Base-by-base conservation (phyloP, 53 echinoderm and acorn worm species). In the Temnopleurus reevesii region DNA sequence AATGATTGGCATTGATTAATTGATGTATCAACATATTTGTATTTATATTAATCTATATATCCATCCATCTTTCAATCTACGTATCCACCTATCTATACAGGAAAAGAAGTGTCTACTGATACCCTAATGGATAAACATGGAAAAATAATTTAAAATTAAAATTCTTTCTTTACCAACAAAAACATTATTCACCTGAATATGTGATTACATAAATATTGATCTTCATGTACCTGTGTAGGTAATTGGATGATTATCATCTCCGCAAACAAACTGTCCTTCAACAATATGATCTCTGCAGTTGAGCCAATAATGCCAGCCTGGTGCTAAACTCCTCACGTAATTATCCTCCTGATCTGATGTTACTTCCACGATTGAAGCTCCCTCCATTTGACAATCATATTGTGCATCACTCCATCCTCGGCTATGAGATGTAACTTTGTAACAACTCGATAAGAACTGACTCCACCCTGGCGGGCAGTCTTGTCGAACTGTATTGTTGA, bases 381-480 rank as follows among this genome's bases (percentile, higher is more conserved):
- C 65, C 0, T 34, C 33, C 4, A 5, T 35, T 65, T 65, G 34
- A 65, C 65, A 65, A 5, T 33, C 35, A 34, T 15, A 15, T 18
- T 4, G 6, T 12, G 36, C 65, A 2, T 33, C 35, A n/a, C 35
- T 19, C 33, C 35, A 65, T 5, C 13, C 12, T 6, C 17, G 17
- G 18, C 34, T 65, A 35, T 35, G 33, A 34, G 2, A 33, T 6
- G 33, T 17, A 18, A 65, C 7, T 17, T 35, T 18, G 24, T 65
- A 65, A 24, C 65, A 65, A 35, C 34, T 65, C 33, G 65, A 65
- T 12, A 35, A 65, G 3, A 18, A 65, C 6, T 65, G 33, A 18
- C 65, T 65, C 65, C 65, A 65, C 19, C 65, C 65, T n/a, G n/a
- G 10, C 18, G 65, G 65, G 19, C 65, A 65, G 33, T 65, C 65